Base-by-base conservation (phyloP, 2,113 vertebrate genomes). In the Mola mola region DNA sequence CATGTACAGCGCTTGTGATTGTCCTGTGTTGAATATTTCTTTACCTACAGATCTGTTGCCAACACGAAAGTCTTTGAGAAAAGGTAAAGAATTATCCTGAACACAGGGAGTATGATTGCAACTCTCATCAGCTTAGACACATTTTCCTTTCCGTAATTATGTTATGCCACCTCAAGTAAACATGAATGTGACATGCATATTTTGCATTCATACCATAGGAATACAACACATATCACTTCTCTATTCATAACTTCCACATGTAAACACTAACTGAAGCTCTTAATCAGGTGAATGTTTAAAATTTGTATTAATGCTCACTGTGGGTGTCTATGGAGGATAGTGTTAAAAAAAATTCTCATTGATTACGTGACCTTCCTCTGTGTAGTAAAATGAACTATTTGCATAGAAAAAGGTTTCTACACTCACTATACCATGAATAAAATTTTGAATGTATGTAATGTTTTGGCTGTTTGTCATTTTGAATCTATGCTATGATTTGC, bases 351-450 rank as follows among this genome's bases (percentile, higher is more conserved):
- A 53, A 31, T 5, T 12, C 40, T 67, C 66, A 66, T 76, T 65
- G 53, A 72, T 78, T 80, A 62, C 85, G 75, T 83, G 72, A 78
- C 48, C 42, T 82, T 81, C 75, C 63, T 75, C 49, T 87, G 72
- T 88, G 80, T 81, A 90, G 90, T 93, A 93, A 89, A 94, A 93
- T 91, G 93, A 93, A 92, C 86, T 91, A 94, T 96, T 89, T 94
- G 94, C 94, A 94, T 95, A 92, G 92, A 85, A 75, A 93, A 92
- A 88, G 95, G 95, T 99, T 98, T 98, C 92, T 96, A 98, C 92
- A 94, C 93, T 93, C 94, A 61, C 63, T 95, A 94, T 96, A 93
- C 92, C 94, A 94, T 96, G 92, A 99, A 98, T 98, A 98, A 97
- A 96, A 92, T 94, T 90, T 91, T 90, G 88, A 93, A 90, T 91